Evolutionary conservation across 2,113 vertebrate species (phyloP), one percentile per base, ranked within the genome.

Genomic region (Rhinolophus sinicus): DNA sequence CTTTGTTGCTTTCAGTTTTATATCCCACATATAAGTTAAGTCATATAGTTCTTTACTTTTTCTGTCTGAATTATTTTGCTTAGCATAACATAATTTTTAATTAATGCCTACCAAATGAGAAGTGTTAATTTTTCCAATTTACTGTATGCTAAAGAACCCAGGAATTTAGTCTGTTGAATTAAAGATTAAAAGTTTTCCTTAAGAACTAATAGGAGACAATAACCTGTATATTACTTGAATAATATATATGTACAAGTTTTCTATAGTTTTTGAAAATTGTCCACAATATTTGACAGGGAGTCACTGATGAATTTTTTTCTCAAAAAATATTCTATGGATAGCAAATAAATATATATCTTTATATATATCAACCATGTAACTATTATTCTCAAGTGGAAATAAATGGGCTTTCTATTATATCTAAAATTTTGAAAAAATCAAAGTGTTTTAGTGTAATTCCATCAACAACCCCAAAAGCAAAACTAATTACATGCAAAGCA

Each of bases 101-200:
- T 85, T 33, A 72, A 28, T 75, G 58, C 5, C 26, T 19, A 88
- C 38, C 56, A 40, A 8, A 26, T 77, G 22, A 44, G 4, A 86
- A 78, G 30, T 73, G 28, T 64, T 47, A 33, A 6, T 26, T 88
- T 64, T 86, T 87, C 38, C 33, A n/a, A 65, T 78, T 65, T 83
- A 40, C 54, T 67, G 44, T 14, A 65, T 84, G 22, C 24, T 72
- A 56, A 83, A 65, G 21, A 65, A 40, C n/a, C 6, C 88, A 87
- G 16, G 4, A 12, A 84, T 75, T 80, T 95, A 73, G 5, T 58
- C 54, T 73, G 21, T 69, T 88, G n/a, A 91, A 58, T 82, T 47
- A 93, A 84, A 93, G 47, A 60, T 81, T 89, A 75, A 83, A 88
- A 67, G 33, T 35, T 15, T 93, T 90, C 6, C 38, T 90, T 87